A percentile compares a stretch with the other conserved stretches of the same genome.
phyloP scores from a whole-genome alignment of 1,140 invertebrate species.

The Cyclargus thomasi region DNA sequence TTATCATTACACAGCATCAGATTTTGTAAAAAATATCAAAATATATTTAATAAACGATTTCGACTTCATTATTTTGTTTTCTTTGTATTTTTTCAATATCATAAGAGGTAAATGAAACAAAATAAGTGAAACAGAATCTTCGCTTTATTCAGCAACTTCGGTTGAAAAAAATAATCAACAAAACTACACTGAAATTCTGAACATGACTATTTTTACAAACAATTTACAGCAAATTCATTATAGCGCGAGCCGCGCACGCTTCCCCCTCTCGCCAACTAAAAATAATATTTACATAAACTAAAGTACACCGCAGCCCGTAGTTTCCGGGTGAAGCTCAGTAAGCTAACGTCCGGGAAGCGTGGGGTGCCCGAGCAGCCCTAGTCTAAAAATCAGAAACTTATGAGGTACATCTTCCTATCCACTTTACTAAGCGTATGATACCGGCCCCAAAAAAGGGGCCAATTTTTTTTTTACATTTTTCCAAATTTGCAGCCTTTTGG shows the following conservation, averaged over 20 bases:
- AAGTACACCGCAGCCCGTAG: constrained; percentile 33
- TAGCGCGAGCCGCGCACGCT: constrained; percentile 39
- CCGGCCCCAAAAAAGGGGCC: constrained; percentile 64
- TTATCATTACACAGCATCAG: too few species aligned
- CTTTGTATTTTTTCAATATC: too few species aligned
- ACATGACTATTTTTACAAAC: constrained; percentile 72
- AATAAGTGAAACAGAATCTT: constrained; percentile 62
- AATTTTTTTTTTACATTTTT: constrained; percentile 65
- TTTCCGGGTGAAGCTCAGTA: constrained; percentile 39
- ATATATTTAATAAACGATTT: too few species aligned
- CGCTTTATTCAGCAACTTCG: constrained; percentile 71
- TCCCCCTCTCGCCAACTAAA: constrained; percentile 37
- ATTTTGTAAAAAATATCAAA: too few species aligned
- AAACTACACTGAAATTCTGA: constrained; percentile 71
- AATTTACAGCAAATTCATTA: constrained; percentile 66
- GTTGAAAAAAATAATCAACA: constrained; percentile 72
- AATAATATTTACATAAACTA: constrained; percentile 59
- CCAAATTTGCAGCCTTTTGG: constrained; percentile 69
- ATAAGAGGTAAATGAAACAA: constrained; percentile 54
- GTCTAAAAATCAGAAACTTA: constrained; percentile 65
- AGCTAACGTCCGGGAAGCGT: constrained; percentile 34
- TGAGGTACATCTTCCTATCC: constrained; percentile 66
- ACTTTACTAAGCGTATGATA: constrained; percentile 72
- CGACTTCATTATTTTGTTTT: too few species aligned
- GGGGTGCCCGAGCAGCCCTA: constrained; percentile 38